Conservation (phyloP, 2,888 invertebrate species). For the Protodeltote pygarga region DNA sequence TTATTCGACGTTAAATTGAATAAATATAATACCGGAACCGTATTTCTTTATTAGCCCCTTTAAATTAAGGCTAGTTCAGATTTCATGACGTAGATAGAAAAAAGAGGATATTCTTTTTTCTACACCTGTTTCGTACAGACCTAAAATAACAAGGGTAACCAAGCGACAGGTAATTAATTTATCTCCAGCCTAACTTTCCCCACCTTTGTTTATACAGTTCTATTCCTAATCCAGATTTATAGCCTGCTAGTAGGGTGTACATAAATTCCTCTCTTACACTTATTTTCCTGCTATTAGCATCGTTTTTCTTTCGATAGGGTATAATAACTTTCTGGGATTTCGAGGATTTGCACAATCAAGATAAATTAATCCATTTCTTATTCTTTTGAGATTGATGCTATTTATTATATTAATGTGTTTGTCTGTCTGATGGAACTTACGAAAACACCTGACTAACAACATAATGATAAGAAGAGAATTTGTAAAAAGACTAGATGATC, state of each 20-base stretch:
- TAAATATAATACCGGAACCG: no score
- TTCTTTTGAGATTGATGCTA: slow-evolving; percentile 6
- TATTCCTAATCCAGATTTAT: slow-evolving; percentile 34
- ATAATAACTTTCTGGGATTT: slow-evolving; percentile 22
- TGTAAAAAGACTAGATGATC: no score
- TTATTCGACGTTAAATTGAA: no score
- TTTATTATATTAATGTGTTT: slow-evolving; percentile 5
- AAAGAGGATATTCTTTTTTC: no score
- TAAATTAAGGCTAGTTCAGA: no score
- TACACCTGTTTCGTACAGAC: not conserved
- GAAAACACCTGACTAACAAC: no score
- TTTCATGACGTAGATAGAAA: no score
- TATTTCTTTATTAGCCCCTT: no score
- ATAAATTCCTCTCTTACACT: slow-evolving; percentile 39
- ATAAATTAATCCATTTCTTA: slow-evolving; percentile 33
- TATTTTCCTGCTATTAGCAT: slow-evolving; percentile 29
- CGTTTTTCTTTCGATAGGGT: slow-evolving; percentile 24
- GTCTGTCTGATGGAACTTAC: no score
- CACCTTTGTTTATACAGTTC: slow-evolving; percentile 35
- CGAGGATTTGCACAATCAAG: slow-evolving; percentile 26
- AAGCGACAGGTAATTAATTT: slow-evolving; percentile 34
- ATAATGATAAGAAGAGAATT: no score
- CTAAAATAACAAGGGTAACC: slow-evolving; percentile 31
- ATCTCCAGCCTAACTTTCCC: slow-evolving; percentile 27
- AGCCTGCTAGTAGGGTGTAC: slow-evolving; percentile 9